Evolutionary conservation across 1,140 invertebrate genomes (phyloP), one percentile per base, ranked within the genome.

Genomic region (Lordiphosa collinella): DNA sequence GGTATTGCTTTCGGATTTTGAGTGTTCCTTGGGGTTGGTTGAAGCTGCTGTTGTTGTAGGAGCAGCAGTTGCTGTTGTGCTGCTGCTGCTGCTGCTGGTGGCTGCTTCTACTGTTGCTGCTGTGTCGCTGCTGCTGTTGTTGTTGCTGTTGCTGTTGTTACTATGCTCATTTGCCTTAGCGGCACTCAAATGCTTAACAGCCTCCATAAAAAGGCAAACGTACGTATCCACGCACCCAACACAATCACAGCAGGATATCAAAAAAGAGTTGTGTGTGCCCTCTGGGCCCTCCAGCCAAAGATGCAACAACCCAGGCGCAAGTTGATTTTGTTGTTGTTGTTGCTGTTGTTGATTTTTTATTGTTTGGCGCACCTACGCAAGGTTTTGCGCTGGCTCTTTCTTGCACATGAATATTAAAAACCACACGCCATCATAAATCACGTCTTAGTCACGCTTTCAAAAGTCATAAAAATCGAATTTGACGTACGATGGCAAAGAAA

Each of bases 371-470:
- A 84, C 78, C 78, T 84, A 84, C 78, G 78, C 78, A 84, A 61
- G 66, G 55, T 73, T 62, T 79, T 67, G 69, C 69, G 51, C 63
- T 75, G 18, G 18, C 18, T 22, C 18, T 22, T 22, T 22, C 64
- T 82, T 66, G 73, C 74, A 79, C 79, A 88, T 88, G 80, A 88
- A 88, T 88, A 86, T 86, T 84, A 86, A 86, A 88, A 86, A 86
- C 69, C 72, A 88, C 82, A 88, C 86, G 87, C 84, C 87, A 88
- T 78, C 85, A 88, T 88, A 88, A 88, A 88, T 88, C 87, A 88
- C 84, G 64, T 68, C 70, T 88, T 88, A 87, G 85, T 88, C 87
- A 88, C 87, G 87, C 87, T 88, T 87, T 86, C 76, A 86, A 88
- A 87, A 86, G 64, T 86, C 86, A 86, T 84, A 88, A 88, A 88